Evolutionary conservation across 2,888 invertebrate species (phyloP), one percentile per base, ranked within the genome.

Genomic region (Capitulum mitella): DNA sequence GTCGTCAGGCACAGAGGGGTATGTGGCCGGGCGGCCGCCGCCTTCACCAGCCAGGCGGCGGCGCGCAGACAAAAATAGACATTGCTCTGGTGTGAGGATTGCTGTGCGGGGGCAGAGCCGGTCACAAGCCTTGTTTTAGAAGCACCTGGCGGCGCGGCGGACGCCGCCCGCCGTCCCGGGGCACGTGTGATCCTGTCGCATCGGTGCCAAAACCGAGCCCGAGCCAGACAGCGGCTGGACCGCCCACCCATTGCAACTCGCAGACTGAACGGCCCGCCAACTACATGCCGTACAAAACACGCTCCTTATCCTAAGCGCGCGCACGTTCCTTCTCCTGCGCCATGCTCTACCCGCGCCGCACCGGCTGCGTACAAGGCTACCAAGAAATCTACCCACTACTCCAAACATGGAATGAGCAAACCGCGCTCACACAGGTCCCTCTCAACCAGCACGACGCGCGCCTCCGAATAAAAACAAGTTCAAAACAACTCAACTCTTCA

Each of bases 31-130:
- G 51, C 6, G n/a, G 29, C n/a, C n/a, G 22, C 58, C 58, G 43
- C 43, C 43, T 43, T 12, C 12, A 29, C n/a, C 58, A n/a, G n/a
- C n/a, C n/a, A n/a, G n/a, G n/a, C n/a, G n/a, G n/a, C n/a, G n/a
- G n/a, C n/a, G n/a, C n/a, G n/a, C n/a, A n/a, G 58, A 70, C 70
- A 70, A 70, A 70, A 70, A 70, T 70, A 70, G 70, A 70, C 64
- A n/a, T 37, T 64, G 64, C 26, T 22, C 26, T 37, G 70, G 14
- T 16, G 37, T 70, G 29, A 10, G 10, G 34, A 29, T 16, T 19
- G 64, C 64, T 29, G 6, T 51, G 29, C 64, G 64, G 64, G 19
- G 14, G 64, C 64, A 19, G 29, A 22, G 34, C n/a, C 19, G 16
- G 40, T 70, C 70, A 70, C 70, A 70, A 70, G 70, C 70, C 70